A percentile compares a stretch with the other conserved stretches of the same genome.
phyloP scores from a whole-genome alignment of 2,888 invertebrate species.

The Tetanocera ferruginea region DNA sequence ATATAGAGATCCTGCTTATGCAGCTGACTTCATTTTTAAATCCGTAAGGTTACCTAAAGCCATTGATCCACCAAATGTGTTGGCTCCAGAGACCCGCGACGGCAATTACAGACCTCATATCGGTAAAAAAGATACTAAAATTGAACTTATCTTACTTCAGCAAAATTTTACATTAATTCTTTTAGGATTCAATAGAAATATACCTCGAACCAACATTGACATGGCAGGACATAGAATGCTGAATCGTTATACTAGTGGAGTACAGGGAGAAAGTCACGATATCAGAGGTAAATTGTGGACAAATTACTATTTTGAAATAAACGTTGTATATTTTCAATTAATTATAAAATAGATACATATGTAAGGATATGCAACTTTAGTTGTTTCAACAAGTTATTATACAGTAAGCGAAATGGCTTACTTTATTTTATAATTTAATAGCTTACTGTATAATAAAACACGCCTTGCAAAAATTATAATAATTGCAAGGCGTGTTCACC shows the following conservation, averaged over 20 bases:
- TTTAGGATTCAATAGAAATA: conserved; percentile 76
- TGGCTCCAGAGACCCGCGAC: conserved; percentile 83
- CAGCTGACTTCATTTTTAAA: conserved; percentile 82
- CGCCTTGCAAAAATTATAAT: too few relatives aligned
- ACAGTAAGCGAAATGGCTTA: too few relatives aligned
- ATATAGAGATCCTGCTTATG: conserved; percentile 85
- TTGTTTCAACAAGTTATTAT: too few relatives aligned
- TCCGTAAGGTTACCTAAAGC: conserved; percentile 78
- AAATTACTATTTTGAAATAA: too few relatives aligned
- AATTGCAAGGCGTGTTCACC: too few relatives aligned
- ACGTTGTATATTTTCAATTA: too few relatives aligned
- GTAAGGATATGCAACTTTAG: too few relatives aligned
- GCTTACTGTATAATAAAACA: too few relatives aligned
- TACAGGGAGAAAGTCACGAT: neutral
- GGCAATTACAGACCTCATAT: conserved; percentile 83
- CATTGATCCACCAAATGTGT: conserved; percentile 79
- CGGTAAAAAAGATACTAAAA: conserved; percentile 71
- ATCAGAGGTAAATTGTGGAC: conserved; percentile 18
- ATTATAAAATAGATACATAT: too few relatives aligned
- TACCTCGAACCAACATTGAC: conserved; percentile 77
- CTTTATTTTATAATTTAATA: too few relatives aligned
- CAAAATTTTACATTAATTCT: conserved; percentile 25
- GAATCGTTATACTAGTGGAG: conserved; percentile 71
- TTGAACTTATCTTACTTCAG: conserved; percentile 6
- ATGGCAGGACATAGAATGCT: conserved; percentile 82